These are phyloP conservation scores for Limenitis camilla DNA, from an alignment of 2,888 invertebrate genomes.

Conservation along the genomic window DNA sequence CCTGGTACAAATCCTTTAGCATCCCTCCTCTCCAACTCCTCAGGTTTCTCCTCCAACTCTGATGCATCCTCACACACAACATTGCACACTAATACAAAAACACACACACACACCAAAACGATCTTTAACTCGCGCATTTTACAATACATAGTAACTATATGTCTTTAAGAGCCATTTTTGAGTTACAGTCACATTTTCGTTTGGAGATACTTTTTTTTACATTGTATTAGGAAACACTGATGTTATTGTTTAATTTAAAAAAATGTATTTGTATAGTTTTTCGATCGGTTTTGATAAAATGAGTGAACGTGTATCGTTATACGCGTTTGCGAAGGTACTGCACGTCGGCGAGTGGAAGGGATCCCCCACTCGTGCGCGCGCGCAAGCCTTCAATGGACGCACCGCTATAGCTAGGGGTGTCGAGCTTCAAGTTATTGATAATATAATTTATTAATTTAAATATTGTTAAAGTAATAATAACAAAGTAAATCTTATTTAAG, in stretches of 20 bases:
- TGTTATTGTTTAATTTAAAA: neutral
- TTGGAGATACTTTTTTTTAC: neutral
- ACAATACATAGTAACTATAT: constrained; percentile 39
- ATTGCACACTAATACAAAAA: constrained; percentile 47
- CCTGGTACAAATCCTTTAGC: constrained; percentile 51
- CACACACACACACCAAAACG: constrained; percentile 56
- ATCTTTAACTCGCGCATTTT: constrained; percentile 66
- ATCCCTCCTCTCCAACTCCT: constrained; percentile 47
- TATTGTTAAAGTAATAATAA: neutral
- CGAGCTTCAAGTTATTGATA: neutral
- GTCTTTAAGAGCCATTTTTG: constrained; percentile 53
- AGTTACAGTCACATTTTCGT: constrained; percentile 66
- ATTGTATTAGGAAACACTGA: too few relatives aligned
- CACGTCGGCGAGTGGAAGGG: constrained; percentile 36
- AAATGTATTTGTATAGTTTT: constrained; percentile 23
- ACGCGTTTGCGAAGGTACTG: constrained; percentile 52
- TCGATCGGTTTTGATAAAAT: constrained; percentile 35
- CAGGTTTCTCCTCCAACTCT: constrained; percentile 32
- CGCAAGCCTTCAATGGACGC: constrained; percentile 45
- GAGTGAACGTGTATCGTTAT: constrained; percentile 41
- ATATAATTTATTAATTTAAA: neutral
- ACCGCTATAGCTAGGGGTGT: constrained; percentile 19
- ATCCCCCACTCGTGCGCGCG: constrained; percentile 47
- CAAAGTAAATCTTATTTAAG: too few relatives aligned
- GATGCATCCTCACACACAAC: constrained; percentile 44